Evolutionary conservation across 2,113 vertebrate species (phyloP), one percentile per base, ranked within the genome.

Genomic region (Callaeas wilsoni): DNA sequence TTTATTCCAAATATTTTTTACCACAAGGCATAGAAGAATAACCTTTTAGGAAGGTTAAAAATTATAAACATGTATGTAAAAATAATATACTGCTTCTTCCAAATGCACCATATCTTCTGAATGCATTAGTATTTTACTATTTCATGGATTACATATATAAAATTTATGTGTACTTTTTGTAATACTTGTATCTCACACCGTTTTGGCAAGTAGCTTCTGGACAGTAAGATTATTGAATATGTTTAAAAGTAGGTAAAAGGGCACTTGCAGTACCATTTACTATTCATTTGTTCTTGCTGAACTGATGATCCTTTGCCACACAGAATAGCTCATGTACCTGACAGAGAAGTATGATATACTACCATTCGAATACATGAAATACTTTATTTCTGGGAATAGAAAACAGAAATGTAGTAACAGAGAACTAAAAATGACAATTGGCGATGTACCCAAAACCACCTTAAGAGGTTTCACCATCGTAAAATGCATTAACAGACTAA

Each of bases 201-300:
- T 96, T 97, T 95, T 89, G 80, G 55, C 74, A 80, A 81, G 76
- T 80, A 75, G 47, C 37, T 65, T 95, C 67, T 1, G 5, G 53
- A 69, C 50, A 56, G 33, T 85, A 64, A 85, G 49, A 76, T 74
- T 87, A 89, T 57, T 85, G 68, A 95, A 86, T 76, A 68, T 3
- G 26, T 83, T 75, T 93, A 81, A 83, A 95, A 92, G 46, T 83
- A 90, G 52, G 53, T 63, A 87, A 85, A 96, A 87, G 70, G 77
- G 27, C 63, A 94, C 37, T 90, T 93, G 42, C 85, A 78, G 33
- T 87, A 27, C 67, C 49, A 95, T 93, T 94, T 94, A 90, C 63
- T 90, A 91, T 93, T 96, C 79, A 89, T 96, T 94, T 78, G 6
- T 62, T 95, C 70, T 65, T 82, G 56, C 49, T 91, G 91, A 95